Base-by-base conservation (phyloP, 2,113 vertebrate genomes). In the Strix uralensis region DNA sequence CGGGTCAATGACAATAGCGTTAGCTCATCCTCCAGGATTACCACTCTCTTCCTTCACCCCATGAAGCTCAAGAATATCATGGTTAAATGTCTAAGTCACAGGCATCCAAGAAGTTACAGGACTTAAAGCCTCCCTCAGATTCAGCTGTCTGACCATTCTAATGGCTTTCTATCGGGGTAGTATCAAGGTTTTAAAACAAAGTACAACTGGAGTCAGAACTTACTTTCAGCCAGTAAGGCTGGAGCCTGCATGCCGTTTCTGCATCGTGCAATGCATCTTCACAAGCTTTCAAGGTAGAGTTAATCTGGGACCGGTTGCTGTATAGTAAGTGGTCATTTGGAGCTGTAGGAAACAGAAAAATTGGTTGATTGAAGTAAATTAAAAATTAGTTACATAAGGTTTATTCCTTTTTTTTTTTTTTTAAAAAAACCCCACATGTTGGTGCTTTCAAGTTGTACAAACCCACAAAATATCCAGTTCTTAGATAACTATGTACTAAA, bases 221-320 rank as follows among this genome's bases (percentile, higher is more conserved):
- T 97, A 99, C 99, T 98, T 99, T 99, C 85, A 98, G 95, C 98
- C 99, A 99, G 94, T 93, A 97, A 3, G 99, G 99, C 94, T 98
- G 98, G 42, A 99, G 98, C 54, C 95, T 98, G 96, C 99, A 99
- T 1, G 99, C 98, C 89, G 97, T 98, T 95, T 99, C 98, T 25
- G 99, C 99, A 83, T 99, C 99, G 1, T 94, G 97, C 94, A 99
- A 88, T 0, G 99, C 99, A 42, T 98, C 97, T 71, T 99, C 98
- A 88, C 98, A 98, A 71, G 97, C 98, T 90, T 98, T 99, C 96
- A 99, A 97, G 82, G 98, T 98, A n/a, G 98, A 98, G 94, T 99
- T 98, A 96, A 99, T 99, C 97, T 99, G 98, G 75, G 99, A 99
- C 82, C 99, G 99, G 93, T 99, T 99, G 94, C 98, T 98, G 89